Percentiles rank a stretch among this genome's conserved stretches.
phyloP scores from a whole-genome alignment of 2,113 vertebrate species.

The Spea multiplicata region DNA sequence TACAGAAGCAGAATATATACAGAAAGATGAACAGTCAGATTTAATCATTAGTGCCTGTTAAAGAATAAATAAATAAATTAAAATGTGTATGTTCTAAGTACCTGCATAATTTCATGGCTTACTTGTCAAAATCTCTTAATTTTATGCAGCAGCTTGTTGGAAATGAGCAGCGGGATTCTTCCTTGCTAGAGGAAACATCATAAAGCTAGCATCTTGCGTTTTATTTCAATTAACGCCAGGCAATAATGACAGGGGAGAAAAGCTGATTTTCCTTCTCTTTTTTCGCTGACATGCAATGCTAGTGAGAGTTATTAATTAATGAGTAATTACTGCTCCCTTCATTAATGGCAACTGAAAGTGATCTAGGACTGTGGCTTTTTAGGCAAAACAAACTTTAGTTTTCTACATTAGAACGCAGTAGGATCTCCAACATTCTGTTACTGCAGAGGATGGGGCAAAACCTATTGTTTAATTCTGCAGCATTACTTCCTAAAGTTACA shows the following conservation, averaged over 20 bases:
- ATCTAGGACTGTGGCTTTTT: too few species aligned
- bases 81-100: background rate
- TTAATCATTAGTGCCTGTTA: background rate
- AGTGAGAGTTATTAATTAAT: too few species aligned
- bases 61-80: slow-evolving; percentile 8
- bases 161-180: background rate
- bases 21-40: background rate
- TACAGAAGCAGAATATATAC: background rate
- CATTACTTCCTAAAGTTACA: too few species aligned
- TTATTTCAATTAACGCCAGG: background rate
- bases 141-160: background rate
- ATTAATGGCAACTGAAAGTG: too few species aligned
- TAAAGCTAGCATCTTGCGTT: background rate
- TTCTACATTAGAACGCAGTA: too few species aligned
- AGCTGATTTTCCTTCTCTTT: background rate
- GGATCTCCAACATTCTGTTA: background rate
- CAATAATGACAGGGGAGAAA: background rate
- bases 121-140: background rate
- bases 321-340: too few species aligned
- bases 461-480: too few species aligned
- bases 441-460: too few species aligned
- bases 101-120: background rate
- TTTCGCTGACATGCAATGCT: too few species aligned
- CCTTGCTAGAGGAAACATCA: background rate
- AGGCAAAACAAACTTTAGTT: too few species aligned